A percentile compares a stretch with the other conserved stretches of the same genome.
Evolutionary conservation across 2,888 invertebrate genomes (phyloP).

Genomic region (Branchipolynoe longqiensis): DNA sequence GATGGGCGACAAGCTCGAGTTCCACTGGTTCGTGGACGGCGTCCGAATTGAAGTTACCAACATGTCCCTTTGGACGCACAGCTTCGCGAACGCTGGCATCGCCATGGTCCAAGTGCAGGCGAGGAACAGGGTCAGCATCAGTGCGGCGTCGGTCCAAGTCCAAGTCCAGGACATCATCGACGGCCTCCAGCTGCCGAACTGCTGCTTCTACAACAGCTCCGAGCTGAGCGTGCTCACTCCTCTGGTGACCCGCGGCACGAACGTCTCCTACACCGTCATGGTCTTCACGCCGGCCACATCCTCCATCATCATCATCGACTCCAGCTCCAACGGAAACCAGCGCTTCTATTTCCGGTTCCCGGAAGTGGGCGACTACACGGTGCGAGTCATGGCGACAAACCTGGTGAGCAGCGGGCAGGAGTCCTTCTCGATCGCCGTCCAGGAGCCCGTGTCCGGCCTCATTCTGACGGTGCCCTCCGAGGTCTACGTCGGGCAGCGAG

Average conservation of each 20-base stretch:
- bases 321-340: too few relatives aligned
- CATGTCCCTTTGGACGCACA: background rate
- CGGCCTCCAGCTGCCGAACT: background rate
- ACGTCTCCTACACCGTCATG: slow-evolving; percentile 1
- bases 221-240: background rate
- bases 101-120: background rate
- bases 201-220: slow-evolving; percentile 14
- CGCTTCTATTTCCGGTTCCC: too few relatives aligned
- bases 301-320: background rate
- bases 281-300: background rate
- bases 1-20: background rate
- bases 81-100: background rate
- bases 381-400: background rate
- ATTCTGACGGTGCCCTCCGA: background rate
- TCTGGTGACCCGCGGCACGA: background rate
- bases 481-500: slow-evolving; percentile 11
- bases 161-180: background rate
- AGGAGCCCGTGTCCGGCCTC: slow-evolving; percentile 3
- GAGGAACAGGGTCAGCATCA: slow-evolving; percentile 33
- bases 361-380: background rate
- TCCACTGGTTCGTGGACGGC: background rate
- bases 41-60: background rate
- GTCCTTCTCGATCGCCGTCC: background rate
- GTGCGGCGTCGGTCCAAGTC: background rate
- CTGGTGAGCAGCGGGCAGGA: background rate